Conservation (phyloP, 2,113 vertebrate species). For the Pholis gunnellus region DNA sequence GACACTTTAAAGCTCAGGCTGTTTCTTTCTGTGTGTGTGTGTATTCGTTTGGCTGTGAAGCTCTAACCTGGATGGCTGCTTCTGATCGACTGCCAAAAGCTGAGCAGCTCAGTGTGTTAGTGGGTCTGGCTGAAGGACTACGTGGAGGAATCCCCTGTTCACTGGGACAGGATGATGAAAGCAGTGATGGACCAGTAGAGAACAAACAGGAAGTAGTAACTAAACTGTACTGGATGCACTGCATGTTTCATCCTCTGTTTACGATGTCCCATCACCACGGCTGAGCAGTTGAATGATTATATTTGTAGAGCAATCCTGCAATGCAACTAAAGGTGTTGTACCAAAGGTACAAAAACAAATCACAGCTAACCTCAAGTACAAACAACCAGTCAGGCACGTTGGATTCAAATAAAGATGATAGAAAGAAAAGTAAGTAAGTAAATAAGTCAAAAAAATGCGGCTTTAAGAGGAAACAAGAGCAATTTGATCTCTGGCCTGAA, state of each 20-base stretch:
- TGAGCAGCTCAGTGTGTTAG: conserved; percentile 64
- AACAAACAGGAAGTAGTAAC: conserved; percentile 7
- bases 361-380: not conserved
- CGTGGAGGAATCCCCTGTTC: conserved; percentile 64
- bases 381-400: not conserved
- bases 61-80: conserved; percentile 51
- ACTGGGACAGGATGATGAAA: conserved; percentile 28
- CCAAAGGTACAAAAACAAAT: not conserved
- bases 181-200: conserved; percentile 3
- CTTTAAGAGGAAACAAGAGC: too few relatives aligned
- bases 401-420: not conserved
- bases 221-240: not conserved
- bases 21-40: conserved; percentile 13
- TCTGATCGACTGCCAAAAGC: conserved; percentile 61
- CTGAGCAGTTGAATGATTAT: not conserved
- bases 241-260: conserved; percentile 12
- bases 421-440: too few relatives aligned
- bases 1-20: not conserved
- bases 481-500: too few relatives aligned
- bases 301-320: not conserved
- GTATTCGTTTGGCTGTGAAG: conserved; percentile 24
- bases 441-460: too few relatives aligned
- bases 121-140: conserved; percentile 62
- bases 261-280: not conserved
- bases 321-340: not conserved